phyloP scores from a whole-genome alignment of 2,113 vertebrate species.

The Toxotes jaculatrix region DNA sequence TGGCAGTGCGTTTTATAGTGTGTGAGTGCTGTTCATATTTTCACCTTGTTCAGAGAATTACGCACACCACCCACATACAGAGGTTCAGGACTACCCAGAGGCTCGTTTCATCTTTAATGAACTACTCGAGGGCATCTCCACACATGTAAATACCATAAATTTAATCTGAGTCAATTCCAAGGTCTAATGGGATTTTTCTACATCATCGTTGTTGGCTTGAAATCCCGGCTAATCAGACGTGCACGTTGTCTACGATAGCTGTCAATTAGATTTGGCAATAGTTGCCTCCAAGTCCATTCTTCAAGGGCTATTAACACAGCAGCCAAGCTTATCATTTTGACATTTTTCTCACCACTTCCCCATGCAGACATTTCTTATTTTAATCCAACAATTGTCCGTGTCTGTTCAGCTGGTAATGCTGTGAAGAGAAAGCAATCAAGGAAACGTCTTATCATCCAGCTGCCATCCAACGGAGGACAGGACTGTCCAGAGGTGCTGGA shows the following conservation, averaged over 20 bases:
- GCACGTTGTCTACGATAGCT: background rate
- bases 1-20: constrained; percentile 39
- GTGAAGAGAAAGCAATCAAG: constrained; percentile 88
- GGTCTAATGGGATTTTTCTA: constrained; percentile 47
- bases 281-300: constrained; percentile 22
- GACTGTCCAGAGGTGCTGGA: constrained; percentile 93
- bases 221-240: constrained; percentile 25
- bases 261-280: constrained; percentile 41
- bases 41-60: constrained; percentile 43
- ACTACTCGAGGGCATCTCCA: constrained; percentile 37
- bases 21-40: constrained; percentile 49
- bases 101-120: constrained; percentile 55
- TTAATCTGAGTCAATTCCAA: constrained; percentile 32
- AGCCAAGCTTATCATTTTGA: constrained; percentile 28
- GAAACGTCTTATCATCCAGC: constrained; percentile 91
- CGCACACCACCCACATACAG: constrained; percentile 4
- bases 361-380: constrained; percentile 5
- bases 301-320: constrained; percentile 31
- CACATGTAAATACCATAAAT: constrained; percentile 48
- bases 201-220: constrained; percentile 47
- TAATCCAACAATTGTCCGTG: constrained; percentile 27
- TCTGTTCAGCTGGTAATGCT: constrained; percentile 80
- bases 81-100: constrained; percentile 39
- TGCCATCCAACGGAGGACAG: constrained; percentile 90
- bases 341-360: constrained; percentile 46